Conservation (phyloP, 2,797 vertebrate species). For the Discoglossus pictus region DNA sequence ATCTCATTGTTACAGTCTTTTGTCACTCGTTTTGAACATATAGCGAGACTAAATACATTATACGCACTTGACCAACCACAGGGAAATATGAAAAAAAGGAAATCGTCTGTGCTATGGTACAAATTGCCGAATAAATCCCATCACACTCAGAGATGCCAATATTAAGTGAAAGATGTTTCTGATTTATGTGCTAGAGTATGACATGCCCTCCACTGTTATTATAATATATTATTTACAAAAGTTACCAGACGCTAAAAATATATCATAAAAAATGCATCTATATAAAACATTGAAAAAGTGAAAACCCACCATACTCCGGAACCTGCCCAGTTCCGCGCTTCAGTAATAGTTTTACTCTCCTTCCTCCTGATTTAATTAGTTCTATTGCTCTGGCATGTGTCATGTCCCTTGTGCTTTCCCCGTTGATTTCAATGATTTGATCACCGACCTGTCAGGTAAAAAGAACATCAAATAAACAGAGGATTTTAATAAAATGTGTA, state of each 20-base stretch:
- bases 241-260: not conserved
- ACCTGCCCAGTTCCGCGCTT: slow-evolving; percentile 96
- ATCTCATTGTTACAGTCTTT: not conserved
- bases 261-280: slow-evolving; percentile 2
- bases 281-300: slow-evolving; percentile 45
- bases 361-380: slow-evolving; percentile 95
- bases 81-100: slow-evolving; percentile 56
- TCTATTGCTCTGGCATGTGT: slow-evolving; percentile 95
- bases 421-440: slow-evolving; percentile 99
- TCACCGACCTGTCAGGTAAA: slow-evolving; percentile 86
- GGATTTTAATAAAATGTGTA: slow-evolving; percentile 51
- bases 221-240: slow-evolving; percentile 28
- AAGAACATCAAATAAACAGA: slow-evolving; percentile 62
- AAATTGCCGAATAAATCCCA: slow-evolving; percentile 54
- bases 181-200: slow-evolving; percentile 1
- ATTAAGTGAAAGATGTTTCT: slow-evolving; percentile 25
- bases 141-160: slow-evolving; percentile 69
- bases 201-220: slow-evolving; percentile 6
- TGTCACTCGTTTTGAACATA: no score
- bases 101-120: slow-evolving; percentile 31
- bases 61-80: no score
- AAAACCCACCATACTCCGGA: slow-evolving; percentile 94
- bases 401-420: slow-evolving; percentile 96
- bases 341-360: slow-evolving; percentile 88
- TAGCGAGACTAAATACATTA: no score